These are phyloP conservation scores for Troides oblongomaculatus DNA, from an alignment of 2,888 invertebrate genomes.

Conservation along the genomic window DNA sequence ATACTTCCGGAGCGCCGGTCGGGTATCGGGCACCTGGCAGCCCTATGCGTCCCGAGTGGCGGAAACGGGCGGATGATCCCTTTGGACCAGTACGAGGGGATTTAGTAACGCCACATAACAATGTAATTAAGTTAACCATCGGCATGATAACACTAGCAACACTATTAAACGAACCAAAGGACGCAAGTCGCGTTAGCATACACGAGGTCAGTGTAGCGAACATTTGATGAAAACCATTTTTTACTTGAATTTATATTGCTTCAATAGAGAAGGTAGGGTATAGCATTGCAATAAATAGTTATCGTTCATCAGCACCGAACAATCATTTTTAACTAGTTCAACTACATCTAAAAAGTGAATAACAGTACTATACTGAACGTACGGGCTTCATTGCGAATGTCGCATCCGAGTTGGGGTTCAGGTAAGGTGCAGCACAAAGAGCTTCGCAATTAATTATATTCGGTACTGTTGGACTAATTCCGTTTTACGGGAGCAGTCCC, in stretches of 20 bases:
- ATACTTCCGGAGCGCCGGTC: conserved; percentile 23
- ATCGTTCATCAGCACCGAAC: too few relatives aligned
- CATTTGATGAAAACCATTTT: too few relatives aligned
- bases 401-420: conserved; percentile 29
- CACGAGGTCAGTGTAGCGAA: too few relatives aligned
- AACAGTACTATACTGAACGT: neutral
- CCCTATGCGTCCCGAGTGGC: conserved; percentile 43
- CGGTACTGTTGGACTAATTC: conserved; percentile 44
- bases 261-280: too few relatives aligned
- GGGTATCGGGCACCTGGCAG: conserved; percentile 24
- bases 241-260: too few relatives aligned
- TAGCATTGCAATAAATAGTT: too few relatives aligned
- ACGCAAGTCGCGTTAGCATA: too few relatives aligned
- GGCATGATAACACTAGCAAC: neutral
- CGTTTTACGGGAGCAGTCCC: conserved; percentile 36
- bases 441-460: conserved; percentile 45
- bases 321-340: neutral
- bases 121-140: neutral
- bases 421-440: conserved; percentile 38
- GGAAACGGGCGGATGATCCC: conserved; percentile 63
- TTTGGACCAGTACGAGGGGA: conserved; percentile 46
- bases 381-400: conserved; percentile 19
- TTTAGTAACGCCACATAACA: conserved; percentile 47
- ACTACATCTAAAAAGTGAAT: neutral
- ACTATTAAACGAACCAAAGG: neutral